phyloP scores from a whole-genome alignment of 2,888 invertebrate species.

The Tenthredo notha region DNA sequence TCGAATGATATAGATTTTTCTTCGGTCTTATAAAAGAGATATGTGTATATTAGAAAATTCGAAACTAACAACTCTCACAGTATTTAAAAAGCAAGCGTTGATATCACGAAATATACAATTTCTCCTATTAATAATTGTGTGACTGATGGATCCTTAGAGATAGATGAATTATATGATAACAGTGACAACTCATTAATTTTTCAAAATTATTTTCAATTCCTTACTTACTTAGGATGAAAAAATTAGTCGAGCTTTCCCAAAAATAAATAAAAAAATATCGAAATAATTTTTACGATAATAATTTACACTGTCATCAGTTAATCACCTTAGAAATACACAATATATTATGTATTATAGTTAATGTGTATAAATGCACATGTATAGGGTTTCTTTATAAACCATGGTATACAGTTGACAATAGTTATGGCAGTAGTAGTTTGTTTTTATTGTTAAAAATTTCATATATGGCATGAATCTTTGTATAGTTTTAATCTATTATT shows the following conservation, averaged over 20 bases:
- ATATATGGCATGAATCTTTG: slow-evolving; percentile 55
- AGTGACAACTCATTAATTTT: background rate
- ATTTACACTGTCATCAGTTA: background rate
- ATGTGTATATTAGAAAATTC: slow-evolving; percentile 29
- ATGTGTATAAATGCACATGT: background rate
- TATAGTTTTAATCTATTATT: slow-evolving; percentile 65
- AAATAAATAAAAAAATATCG: background rate
- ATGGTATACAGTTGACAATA: slow-evolving; percentile 62
- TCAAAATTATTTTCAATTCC: too few relatives aligned
- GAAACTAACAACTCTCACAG: slow-evolving; percentile 6
- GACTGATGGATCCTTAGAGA: slow-evolving; percentile 69
- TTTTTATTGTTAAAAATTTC: slow-evolving; percentile 52
- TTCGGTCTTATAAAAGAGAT: slow-evolving; percentile 15
- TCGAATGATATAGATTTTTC: background rate
- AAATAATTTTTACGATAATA: background rate
- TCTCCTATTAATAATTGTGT: slow-evolving; percentile 61
- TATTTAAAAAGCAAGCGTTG: slow-evolving; percentile 2
- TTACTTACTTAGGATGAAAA: background rate
- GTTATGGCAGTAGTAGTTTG: slow-evolving; percentile 73
- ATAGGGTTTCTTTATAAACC: background rate
- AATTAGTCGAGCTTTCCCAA: background rate
- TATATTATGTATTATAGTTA: background rate
- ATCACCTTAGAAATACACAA: background rate
- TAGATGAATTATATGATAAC: slow-evolving; percentile 59
- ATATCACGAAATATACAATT: slow-evolving; percentile 36